A percentile compares a stretch with the other conserved stretches of the same genome.
phyloP scores from a whole-genome alignment of 2,888 invertebrate species.

The Apomyelois bistriatella region DNA sequence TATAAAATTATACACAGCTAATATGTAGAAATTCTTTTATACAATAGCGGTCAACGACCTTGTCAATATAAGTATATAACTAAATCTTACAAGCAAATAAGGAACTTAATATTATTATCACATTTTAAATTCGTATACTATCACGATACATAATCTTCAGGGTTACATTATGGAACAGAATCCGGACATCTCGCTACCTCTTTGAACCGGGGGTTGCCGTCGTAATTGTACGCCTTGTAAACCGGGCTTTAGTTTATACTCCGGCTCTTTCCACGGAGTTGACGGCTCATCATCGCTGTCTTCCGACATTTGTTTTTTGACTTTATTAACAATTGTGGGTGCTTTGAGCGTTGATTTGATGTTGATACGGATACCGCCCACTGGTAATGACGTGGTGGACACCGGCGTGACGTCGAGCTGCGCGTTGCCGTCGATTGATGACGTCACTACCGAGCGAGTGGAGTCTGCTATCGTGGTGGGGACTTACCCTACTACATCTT shows the following conservation, averaged over 20 bases:
- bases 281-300: constrained; percentile 75
- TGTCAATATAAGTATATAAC: too few species aligned
- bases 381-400: constrained; percentile 52
- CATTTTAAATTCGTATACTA: too few species aligned
- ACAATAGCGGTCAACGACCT: constrained; percentile 24
- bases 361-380: constrained; percentile 88
- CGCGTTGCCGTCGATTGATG: constrained; percentile 89
- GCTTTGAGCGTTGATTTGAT: constrained; percentile 89
- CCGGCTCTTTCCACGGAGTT: constrained; percentile 79
- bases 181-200: constrained; percentile 90
- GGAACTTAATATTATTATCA: constrained; percentile 63
- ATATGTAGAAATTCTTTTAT: constrained; percentile 29
- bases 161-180: constrained; percentile 91
- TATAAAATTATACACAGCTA: constrained; percentile 13
- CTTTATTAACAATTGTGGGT: constrained; percentile 34
- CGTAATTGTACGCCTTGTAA: constrained; percentile 83
- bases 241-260: constrained; percentile 82
- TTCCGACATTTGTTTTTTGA: constrained; percentile 44
- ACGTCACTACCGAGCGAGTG: constrained; percentile 77
- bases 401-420: constrained; percentile 78
- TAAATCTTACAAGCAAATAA: constrained; percentile 28
- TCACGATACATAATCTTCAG: too few species aligned
- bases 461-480: constrained; percentile 63
- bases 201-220: constrained; percentile 84
- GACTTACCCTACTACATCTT: constrained; percentile 61